A percentile compares a stretch with the other conserved stretches of the same genome.
phyloP scores from a whole-genome alignment of 2,888 invertebrate species.

The Eretmocerus hayati region DNA sequence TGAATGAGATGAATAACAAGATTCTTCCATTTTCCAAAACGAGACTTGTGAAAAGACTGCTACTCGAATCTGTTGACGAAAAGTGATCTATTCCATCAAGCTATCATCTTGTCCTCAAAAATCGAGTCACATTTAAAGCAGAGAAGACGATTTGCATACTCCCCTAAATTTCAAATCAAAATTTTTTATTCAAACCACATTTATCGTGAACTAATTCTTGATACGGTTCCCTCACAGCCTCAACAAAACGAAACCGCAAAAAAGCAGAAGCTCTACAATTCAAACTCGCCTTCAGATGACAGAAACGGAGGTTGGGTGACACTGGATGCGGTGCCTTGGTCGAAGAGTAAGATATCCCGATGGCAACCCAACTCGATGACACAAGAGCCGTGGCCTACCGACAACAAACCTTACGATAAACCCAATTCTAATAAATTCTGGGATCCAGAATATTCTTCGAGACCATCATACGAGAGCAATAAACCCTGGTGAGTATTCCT shows the following conservation, averaged over 20 bases:
- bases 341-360: slow-evolving; percentile 71
- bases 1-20: too few relatives aligned
- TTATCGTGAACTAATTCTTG: too few relatives aligned
- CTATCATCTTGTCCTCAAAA: too few relatives aligned
- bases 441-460: slow-evolving; percentile 32
- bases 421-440: slow-evolving; percentile 39
- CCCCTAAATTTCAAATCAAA: too few relatives aligned
- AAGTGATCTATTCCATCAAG: too few relatives aligned
- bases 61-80: too few relatives aligned
- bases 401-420: slow-evolving; percentile 40
- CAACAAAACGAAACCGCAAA: slow-evolving; percentile 37
- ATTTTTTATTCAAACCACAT: too few relatives aligned
- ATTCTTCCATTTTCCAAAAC: too few relatives aligned
- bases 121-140: too few relatives aligned
- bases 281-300: slow-evolving; percentile 52
- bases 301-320: slow-evolving; percentile 72
- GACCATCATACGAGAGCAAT: slow-evolving; percentile 34
- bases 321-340: slow-evolving; percentile 72
- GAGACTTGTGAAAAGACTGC: too few relatives aligned
- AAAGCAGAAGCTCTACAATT: slow-evolving; percentile 46
- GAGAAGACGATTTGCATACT: too few relatives aligned
- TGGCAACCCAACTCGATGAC: slow-evolving; percentile 60
- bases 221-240: slow-evolving; percentile 15
- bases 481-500: slow-evolving; percentile 35
- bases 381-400: slow-evolving; percentile 44